Percentiles rank a stretch among this genome's conserved stretches.
These are phyloP conservation scores for Brachycybe producta DNA, from an alignment of 2,888 invertebrate species.

Conservation along the genomic window DNA sequence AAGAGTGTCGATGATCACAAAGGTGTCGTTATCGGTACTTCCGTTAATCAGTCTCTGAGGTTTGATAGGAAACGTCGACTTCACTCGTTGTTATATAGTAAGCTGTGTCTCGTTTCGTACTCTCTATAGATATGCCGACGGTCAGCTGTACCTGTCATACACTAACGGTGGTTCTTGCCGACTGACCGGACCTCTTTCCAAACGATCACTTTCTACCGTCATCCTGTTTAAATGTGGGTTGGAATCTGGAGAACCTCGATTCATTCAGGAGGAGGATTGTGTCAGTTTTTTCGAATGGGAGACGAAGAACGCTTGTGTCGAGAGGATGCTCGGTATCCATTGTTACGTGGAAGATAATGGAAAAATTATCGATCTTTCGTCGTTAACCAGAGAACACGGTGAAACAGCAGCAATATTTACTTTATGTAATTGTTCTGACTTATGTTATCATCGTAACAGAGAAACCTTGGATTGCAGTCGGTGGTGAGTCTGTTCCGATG, in stretches of 20 bases:
- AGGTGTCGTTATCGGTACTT: conserved; percentile 10
- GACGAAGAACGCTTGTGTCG: conserved; percentile 13
- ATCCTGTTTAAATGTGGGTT: conserved; percentile 11
- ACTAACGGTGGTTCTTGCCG: conserved; percentile 1
- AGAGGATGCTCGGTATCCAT: background rate
- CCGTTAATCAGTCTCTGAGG: conserved; percentile 4
- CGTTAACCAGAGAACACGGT: conserved; percentile 3
- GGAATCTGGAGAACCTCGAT: background rate
- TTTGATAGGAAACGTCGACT: background rate
- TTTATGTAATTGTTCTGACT: background rate
- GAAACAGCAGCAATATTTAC: background rate
- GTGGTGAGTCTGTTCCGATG: background rate
- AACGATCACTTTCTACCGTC: background rate
- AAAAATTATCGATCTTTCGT: conserved; percentile 12
- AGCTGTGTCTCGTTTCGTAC: background rate
- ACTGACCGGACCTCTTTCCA: background rate
- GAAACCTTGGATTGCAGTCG: conserved; percentile 5
- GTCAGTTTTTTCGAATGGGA: conserved; percentile 15
- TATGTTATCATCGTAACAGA: background rate
- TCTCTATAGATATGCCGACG: conserved; percentile 12
- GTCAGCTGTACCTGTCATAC: conserved; percentile 10
- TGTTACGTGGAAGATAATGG: conserved; percentile 9
- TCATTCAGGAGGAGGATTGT: conserved; percentile 14
- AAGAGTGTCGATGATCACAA: background rate
- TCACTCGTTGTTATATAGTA: background rate